These are phyloP conservation scores for Rhynchomys soricoides DNA, from an alignment of 2,113 vertebrate species.

Conservation along the genomic window DNA sequence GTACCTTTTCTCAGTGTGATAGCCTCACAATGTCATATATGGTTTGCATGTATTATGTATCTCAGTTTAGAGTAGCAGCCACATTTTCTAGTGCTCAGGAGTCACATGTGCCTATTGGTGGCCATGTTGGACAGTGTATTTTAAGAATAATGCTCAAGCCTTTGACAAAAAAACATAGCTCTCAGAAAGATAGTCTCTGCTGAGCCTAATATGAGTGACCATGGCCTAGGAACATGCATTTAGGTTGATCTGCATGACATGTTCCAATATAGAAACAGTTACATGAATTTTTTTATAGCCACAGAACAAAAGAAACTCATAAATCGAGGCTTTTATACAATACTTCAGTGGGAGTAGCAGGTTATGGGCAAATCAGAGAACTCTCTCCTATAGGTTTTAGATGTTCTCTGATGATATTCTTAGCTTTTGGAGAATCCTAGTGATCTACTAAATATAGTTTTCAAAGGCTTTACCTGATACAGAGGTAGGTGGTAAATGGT, in stretches of 20 bases:
- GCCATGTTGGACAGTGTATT: background rate
- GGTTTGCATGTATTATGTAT: background rate
- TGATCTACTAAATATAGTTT: background rate
- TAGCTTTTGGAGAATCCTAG: background rate
- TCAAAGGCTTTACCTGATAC: background rate
- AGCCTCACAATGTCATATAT: background rate
- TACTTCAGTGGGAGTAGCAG: background rate
- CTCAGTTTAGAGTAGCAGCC: background rate
- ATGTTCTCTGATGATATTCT: background rate
- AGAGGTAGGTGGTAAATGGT: background rate
- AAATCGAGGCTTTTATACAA: background rate
- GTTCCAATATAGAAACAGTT: background rate
- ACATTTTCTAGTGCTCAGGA: background rate
- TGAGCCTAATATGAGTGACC: background rate
- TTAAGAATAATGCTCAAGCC: constrained; percentile 42
- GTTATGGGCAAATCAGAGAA: background rate
- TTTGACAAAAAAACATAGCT: background rate
- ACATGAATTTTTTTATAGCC: background rate
- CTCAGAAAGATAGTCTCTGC: background rate
- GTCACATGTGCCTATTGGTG: background rate
- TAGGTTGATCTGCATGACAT: background rate
- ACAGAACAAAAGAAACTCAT: background rate
- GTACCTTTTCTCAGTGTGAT: background rate
- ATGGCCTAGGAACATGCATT: background rate
- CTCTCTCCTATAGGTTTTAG: background rate